Evolutionary conservation across 2,797 vertebrate species (phyloP).

Genomic region (Erpetoichthys calabaricus): DNA sequence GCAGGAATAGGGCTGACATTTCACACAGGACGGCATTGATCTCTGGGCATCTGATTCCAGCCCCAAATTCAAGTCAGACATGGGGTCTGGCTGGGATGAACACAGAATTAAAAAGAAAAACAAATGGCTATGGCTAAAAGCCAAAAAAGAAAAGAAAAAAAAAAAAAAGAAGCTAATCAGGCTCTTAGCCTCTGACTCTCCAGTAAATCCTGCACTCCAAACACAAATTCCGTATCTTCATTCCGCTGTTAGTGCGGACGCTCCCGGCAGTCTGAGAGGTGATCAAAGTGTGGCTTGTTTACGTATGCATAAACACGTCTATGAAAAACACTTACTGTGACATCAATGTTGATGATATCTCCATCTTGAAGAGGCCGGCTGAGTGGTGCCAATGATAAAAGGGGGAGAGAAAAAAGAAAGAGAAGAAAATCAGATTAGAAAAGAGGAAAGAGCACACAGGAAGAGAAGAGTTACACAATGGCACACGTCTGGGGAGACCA

Average conservation of each 20-base stretch:
- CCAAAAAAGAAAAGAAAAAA: conserved; percentile 31
- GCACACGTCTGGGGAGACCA: too few species aligned
- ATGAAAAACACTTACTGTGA: conserved; percentile 58
- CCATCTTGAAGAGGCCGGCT: conserved; percentile 61
- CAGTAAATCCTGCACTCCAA: conserved; percentile 77
- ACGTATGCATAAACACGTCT: conserved; percentile 24
- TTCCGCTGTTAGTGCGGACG: conserved; percentile 72
- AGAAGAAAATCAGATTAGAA: conserved; percentile 60
- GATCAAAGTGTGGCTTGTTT: conserved; percentile 65
- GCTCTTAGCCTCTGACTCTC: conserved; percentile 57
- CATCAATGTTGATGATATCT: conserved; percentile 80
- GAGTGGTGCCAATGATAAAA: conserved; percentile 34
- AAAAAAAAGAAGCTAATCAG: conserved; percentile 66
- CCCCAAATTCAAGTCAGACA: conserved; percentile 72
- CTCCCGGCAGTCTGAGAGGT: conserved; percentile 54
- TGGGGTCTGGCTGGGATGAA: conserved; percentile 71
- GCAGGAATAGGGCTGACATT: conserved; percentile 89
- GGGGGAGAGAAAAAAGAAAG: conserved; percentile 41
- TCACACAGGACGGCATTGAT: conserved; percentile 94
- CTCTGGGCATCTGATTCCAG: conserved; percentile 85
- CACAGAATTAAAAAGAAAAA: conserved; percentile 58
- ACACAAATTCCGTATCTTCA: conserved; percentile 63
- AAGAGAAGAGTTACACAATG: conserved; percentile 42
- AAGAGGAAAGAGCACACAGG: conserved; percentile 51
- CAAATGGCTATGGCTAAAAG: too few species aligned